Conservation (phyloP, 2,888 invertebrate species). For the Malthinus flaveolus region DNA sequence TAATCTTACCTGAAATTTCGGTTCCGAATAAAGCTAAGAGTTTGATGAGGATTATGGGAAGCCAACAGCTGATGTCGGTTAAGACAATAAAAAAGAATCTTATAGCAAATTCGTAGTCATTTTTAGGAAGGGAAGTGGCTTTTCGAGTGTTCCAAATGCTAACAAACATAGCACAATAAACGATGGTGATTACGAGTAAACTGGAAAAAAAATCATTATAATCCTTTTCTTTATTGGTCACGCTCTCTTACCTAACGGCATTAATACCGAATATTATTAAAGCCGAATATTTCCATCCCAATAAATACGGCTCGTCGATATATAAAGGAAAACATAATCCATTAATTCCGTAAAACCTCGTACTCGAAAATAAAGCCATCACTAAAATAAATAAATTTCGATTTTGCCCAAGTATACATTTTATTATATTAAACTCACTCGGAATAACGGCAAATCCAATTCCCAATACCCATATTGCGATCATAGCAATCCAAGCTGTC, state of each 20-base stretch:
- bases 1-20: constrained; percentile 58
- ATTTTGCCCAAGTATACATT: not conserved
- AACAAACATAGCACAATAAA: constrained; percentile 65
- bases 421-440: constrained; percentile 44
- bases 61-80: constrained; percentile 72
- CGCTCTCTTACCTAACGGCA: constrained; percentile 55
- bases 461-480: constrained; percentile 64
- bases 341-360: constrained; percentile 67
- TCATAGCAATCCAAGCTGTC: constrained; percentile 58
- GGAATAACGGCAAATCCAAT: constrained; percentile 66
- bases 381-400: not conserved
- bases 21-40: constrained; percentile 61
- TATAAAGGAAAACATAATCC: constrained; percentile 73
- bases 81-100: constrained; percentile 72
- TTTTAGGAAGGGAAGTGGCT: constrained; percentile 60
- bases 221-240: not conserved
- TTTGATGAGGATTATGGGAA: constrained; percentile 68
- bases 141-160: constrained; percentile 66
- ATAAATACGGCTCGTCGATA: constrained; percentile 66
- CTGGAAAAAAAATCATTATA: constrained; percentile 40
- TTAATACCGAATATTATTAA: constrained; percentile 71
- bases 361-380: constrained; percentile 62
- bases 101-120: constrained; percentile 67
- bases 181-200: constrained; percentile 60
- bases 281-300: constrained; percentile 74